phyloP scores from a whole-genome alignment of 2,888 invertebrate genomes.

The Leucophenga montana region DNA sequence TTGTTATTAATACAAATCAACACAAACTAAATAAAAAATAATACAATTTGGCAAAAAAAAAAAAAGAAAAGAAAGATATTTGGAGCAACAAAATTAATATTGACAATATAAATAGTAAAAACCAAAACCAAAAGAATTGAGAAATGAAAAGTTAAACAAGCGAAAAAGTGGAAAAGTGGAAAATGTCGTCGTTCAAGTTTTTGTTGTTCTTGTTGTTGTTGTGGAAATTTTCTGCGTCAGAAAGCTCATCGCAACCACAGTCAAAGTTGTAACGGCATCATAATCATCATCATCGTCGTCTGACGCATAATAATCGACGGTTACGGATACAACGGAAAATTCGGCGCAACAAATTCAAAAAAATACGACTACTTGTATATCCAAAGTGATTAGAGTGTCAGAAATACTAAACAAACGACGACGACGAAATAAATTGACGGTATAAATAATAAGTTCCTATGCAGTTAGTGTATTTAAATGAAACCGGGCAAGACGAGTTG shows the following conservation, averaged over 20 bases:
- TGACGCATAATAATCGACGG: too few species aligned
- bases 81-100: background rate
- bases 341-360: too few species aligned
- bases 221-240: background rate
- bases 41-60: background rate
- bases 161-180: background rate
- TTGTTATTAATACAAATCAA: too few species aligned
- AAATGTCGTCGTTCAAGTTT: too few species aligned
- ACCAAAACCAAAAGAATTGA: constrained; percentile 15
- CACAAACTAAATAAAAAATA: too few species aligned
- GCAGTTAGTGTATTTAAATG: constrained; percentile 69
- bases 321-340: too few species aligned
- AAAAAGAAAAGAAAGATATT: too few species aligned
- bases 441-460: constrained; percentile 52
- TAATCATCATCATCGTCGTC: too few species aligned
- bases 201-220: too few species aligned
- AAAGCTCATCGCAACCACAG: background rate
- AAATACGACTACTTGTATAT: too few species aligned
- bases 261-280: background rate
- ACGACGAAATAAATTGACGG: constrained; percentile 17
- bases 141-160: background rate
- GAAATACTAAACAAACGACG: too few species aligned
- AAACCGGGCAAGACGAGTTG: constrained; percentile 72
- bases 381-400: too few species aligned
- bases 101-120: constrained; percentile 54